phyloP scores from a whole-genome alignment of 2,797 vertebrate species.

The Hybognathus amarus region DNA sequence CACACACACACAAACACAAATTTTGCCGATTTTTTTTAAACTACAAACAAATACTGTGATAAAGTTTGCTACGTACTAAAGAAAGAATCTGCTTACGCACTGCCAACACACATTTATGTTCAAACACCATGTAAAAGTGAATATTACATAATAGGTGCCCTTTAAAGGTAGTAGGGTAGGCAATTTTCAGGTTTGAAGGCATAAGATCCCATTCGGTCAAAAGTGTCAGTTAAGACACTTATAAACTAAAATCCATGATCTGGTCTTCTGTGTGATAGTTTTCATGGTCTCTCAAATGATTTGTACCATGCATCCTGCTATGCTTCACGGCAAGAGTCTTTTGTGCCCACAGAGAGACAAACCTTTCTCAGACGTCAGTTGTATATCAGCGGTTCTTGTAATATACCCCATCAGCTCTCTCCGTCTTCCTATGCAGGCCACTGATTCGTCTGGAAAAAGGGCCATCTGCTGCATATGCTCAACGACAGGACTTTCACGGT shows the following conservation, averaged over 20 bases:
- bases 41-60: no score
- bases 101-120: no score
- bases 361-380: constrained; percentile 36
- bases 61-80: no score
- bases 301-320: constrained; percentile 18
- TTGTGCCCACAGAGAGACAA: not conserved
- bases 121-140: no score
- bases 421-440: constrained; percentile 41
- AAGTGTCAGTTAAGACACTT: no score
- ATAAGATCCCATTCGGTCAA: no score
- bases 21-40: no score
- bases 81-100: no score
- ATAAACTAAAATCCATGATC: not conserved
- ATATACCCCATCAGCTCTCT: not conserved
- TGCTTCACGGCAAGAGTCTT: constrained; percentile 23
- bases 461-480: constrained; percentile 68
- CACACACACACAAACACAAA: no score
- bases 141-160: no score
- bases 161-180: no score
- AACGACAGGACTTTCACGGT: constrained; percentile 71
- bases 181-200: no score
- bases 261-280: not conserved
- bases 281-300: constrained; percentile 35
- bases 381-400: constrained; percentile 26
- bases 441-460: constrained; percentile 75